Evolutionary conservation across 2,113 vertebrate genomes (phyloP).

Genomic region (Perognathus longimembris): DNA sequence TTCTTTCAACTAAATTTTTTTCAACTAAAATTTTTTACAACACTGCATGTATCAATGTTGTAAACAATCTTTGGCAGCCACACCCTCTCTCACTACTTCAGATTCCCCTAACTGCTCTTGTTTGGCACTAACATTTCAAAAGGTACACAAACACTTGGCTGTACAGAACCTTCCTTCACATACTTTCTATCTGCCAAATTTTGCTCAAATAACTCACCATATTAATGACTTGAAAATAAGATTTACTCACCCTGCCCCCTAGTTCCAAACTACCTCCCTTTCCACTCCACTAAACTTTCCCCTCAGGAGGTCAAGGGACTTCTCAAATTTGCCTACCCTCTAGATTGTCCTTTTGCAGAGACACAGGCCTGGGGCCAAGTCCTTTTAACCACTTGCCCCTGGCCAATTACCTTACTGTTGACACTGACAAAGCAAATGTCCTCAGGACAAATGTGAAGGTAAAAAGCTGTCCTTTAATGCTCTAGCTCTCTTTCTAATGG

Average conservation of each 20-base stretch:
- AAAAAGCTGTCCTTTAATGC: constrained; percentile 16
- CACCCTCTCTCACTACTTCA: neutral
- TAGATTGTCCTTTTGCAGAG: neutral
- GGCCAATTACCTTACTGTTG: constrained; percentile 18
- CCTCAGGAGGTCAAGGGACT: constrained; percentile 32
- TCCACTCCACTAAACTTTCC: neutral
- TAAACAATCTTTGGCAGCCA: neutral
- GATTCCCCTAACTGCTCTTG: neutral
- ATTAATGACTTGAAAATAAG: constrained; percentile 28
- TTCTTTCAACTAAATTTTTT: constrained; percentile 23
- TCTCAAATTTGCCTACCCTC: constrained; percentile 29
- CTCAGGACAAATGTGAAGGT: neutral
- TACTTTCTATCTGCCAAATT: neutral
- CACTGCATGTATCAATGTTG: neutral
- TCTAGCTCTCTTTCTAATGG: constrained; percentile 24
- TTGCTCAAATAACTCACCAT: constrained; percentile 2
- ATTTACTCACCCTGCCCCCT: neutral
- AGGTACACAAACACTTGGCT: constrained; percentile 11
- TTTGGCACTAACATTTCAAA: constrained; percentile 27
- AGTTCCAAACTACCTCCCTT: constrained; percentile 1
- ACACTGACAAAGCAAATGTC: constrained; percentile 36
- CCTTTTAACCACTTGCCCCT: constrained; percentile 37
- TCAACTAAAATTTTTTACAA: too few relatives aligned
- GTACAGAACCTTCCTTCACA: neutral
- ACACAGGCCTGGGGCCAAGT: constrained; percentile 13